Base-by-base conservation (phyloP, 1,140 invertebrate species). In the Babylonia areolata region DNA sequence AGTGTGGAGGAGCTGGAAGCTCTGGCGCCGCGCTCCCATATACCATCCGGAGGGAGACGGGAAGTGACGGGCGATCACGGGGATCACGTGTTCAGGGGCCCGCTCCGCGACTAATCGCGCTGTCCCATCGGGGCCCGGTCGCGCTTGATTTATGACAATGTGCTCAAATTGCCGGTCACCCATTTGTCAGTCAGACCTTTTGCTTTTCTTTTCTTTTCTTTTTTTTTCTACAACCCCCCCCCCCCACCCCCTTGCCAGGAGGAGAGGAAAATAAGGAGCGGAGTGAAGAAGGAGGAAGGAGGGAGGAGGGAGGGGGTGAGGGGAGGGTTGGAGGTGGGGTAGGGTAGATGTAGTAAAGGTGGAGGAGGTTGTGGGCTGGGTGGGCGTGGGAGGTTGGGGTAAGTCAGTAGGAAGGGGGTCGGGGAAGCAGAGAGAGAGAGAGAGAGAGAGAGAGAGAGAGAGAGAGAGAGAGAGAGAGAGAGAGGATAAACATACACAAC, bases 391-490 rank as follows among this genome's bases (percentile, higher is more conserved):
- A 3, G 2, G 2, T n/a, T n/a, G n/a, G n/a, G n/a, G n/a, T n/a
- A n/a, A n/a, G n/a, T n/a, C n/a, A 54, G 20, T 20, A 73, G 20
- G 11, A 73, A 73, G 69, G 69, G 69, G 69, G 20, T 11, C 12
- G 69, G 69, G 23, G 69, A n/a, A n/a, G 69, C 11, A 73, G 31
- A 23, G 37, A 37, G 73, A 37, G 15, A 77, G 15, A 77, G 33
- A 77, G 73, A 77, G 33, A 77, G 73, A 77, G 33, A 77, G 73
- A 77, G 33, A 77, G 73, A 77, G 33, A 77, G 73, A 77, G 33
- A 77, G 73, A 39, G 31, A 33, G 17, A 77, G 37, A 77, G 23
- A 37, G 9, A 35, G 42, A 46, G 42, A 46, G 42, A 46, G 42
- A 46, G 42, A 2, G 9, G 46, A 51, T 17, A 51, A n/a, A n/a